Evolutionary conservation across 2,113 vertebrate genomes (phyloP), one percentile per base, ranked within the genome.

Genomic region (Vidua chalybeata): DNA sequence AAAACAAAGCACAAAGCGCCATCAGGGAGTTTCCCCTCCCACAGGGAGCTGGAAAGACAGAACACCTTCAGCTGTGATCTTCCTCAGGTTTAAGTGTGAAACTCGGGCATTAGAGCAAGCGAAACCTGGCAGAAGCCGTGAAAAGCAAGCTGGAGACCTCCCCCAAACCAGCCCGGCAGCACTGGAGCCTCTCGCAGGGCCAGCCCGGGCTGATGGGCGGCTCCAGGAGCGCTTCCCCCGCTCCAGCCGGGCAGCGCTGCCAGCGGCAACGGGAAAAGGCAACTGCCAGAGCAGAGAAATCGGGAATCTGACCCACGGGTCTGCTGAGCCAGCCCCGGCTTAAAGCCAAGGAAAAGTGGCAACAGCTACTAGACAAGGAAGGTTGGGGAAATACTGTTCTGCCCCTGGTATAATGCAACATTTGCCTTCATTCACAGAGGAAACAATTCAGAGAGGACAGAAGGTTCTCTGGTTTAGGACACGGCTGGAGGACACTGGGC

Each of bases 151-250:
- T 13, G 39, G 35, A 8, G 33, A 59, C 27, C 54, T 45, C 14
- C 26, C 39, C 21, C 84, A 77, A 54, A 33, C 2, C 43, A 30
- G 7, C 74, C 15, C 0, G 1, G 55, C 61, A 84, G 82, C 43
- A 1, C 48, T 0, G 2, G 20, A 66, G 39, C 73, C 61, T 59
- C 19, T 9, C 16, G 1, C 2, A 33, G 39, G 23, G 45, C 43
- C 58, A 39, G 66, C 30, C 52, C 15, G 5, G 77, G 64, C 30
- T 9, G n/a, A 22, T 0, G n/a, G 84, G 46, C 35, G 5, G 5
- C 15, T 48, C 66, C 27, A 0, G 1, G 23, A 39, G 45, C 1
- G 0, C 35, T 28, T 37, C 27, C 31, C 46, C 5, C 0, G 1
- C 43, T n/a, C 54, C 2, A 0, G 73, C 68, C 43, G 49, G 51